These are phyloP conservation scores for Samia ricini DNA, from an alignment of 1,140 invertebrate genomes.

Conservation along the genomic window DNA sequence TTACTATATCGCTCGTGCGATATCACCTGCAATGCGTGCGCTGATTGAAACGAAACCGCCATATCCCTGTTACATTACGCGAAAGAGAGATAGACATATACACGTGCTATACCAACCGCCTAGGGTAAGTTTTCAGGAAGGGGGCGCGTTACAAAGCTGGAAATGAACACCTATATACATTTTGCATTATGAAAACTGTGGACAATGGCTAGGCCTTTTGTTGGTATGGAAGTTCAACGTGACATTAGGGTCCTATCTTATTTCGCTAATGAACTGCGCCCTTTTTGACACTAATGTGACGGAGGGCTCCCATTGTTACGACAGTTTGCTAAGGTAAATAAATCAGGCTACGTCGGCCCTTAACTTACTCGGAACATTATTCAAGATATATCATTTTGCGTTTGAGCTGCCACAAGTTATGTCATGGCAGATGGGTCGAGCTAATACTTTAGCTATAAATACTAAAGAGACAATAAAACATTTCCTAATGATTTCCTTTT, in stretches of 20 bases:
- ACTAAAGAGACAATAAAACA: too few relatives aligned
- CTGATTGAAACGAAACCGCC: slow-evolving; percentile 50
- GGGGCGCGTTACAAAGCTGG: slow-evolving; percentile 61
- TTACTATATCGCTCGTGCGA: background rate
- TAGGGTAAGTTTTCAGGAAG: slow-evolving; percentile 62
- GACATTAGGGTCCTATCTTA: slow-evolving; percentile 29
- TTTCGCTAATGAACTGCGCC: slow-evolving; percentile 30
- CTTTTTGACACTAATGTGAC: slow-evolving; percentile 18
- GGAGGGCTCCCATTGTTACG: slow-evolving; percentile 3
- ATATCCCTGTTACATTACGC: slow-evolving; percentile 12
- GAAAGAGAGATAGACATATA: slow-evolving; percentile 36
- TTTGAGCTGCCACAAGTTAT: background rate
- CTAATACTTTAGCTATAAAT: background rate
- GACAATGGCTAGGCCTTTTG: slow-evolving; percentile 51
- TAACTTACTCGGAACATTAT: background rate
- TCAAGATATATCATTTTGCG: background rate
- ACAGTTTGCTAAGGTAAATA: background rate
- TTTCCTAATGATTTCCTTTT: too few relatives aligned
- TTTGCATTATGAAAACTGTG: slow-evolving; percentile 50
- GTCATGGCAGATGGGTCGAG: background rate
- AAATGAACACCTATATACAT: slow-evolving; percentile 58
- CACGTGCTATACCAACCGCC: slow-evolving; percentile 56
- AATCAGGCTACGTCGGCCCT: slow-evolving; percentile 3
- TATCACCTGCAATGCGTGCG: slow-evolving; percentile 74
- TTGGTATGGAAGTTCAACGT: slow-evolving; percentile 29